Evolutionary conservation across 2,113 vertebrate genomes (phyloP).

Genomic region (Rhineura floridana): DNA sequence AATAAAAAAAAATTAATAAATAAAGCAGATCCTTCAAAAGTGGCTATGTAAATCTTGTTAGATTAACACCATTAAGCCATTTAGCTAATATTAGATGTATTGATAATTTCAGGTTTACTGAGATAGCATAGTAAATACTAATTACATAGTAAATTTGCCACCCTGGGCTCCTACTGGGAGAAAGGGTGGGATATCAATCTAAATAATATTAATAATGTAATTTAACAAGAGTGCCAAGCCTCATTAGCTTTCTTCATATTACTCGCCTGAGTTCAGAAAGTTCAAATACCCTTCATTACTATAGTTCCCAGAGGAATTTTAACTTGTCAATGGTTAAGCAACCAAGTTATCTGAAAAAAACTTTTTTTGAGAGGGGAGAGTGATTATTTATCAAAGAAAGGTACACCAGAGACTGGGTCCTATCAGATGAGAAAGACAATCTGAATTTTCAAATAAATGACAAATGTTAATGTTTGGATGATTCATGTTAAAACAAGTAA

Average conservation of each 20-base stretch:
- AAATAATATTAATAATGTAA: no score
- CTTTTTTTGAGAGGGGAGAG: no score
- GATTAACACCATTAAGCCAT: not conserved
- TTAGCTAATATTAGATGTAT: not conserved
- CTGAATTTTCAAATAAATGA: not conserved
- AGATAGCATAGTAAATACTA: not conserved
- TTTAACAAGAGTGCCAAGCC: not conserved
- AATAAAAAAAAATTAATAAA: not conserved
- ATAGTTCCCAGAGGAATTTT: not conserved
- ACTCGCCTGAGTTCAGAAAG: not conserved
- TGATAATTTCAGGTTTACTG: not conserved
- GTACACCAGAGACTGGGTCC: not conserved
- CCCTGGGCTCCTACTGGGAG: no score
- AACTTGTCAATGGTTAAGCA: not conserved
- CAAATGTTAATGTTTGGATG: not conserved
- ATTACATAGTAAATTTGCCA: no score
- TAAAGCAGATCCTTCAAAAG: not conserved
- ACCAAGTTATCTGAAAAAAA: not conserved
- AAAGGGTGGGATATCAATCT: no score
- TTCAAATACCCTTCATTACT: not conserved
- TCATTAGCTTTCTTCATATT: not conserved
- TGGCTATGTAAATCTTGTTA: not conserved
- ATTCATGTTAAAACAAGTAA: not conserved
- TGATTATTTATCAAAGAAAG: not conserved
- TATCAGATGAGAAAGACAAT: not conserved